Evolutionary conservation across 2,888 invertebrate species (phyloP), one percentile per base, ranked within the genome.

Genomic region (Coelopa pilipes): DNA sequence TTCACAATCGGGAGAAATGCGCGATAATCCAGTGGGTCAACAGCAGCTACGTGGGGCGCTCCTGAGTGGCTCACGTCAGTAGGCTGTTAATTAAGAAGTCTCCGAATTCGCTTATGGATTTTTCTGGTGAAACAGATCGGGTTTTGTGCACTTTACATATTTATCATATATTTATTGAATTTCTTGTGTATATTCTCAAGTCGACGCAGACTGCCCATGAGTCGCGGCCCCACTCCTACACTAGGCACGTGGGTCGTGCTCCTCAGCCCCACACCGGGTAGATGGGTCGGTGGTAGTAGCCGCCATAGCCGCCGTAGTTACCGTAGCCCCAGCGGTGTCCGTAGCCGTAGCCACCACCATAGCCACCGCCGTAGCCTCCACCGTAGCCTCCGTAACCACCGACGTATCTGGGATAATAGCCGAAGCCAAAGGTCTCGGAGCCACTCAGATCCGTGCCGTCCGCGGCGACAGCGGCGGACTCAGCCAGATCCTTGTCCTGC

Each of bases 381-480:
- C 79, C 78, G 7, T 71, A 65, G 13, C 65, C 63, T 1, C 53
- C 21, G 7, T 34, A 34, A 4, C 59, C 46, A n/a, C 65, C 71
- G 71, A 78, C 76, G 21, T 74, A 10, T 0, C 65, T 49, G n/a
- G 81, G 81, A 73, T 80, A 81, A 66, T 78, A 82, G 21, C 82
- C 82, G 73, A 80, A 80, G 9, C 81, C 82, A 65, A 78, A 79
- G 9, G 81, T 81, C 71, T 82, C 82, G 0, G 81, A 78, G 21
- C 79, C 79, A 47, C 76, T 81, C 0, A 82, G 74, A 62, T 82
- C 81, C 66, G 75, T 77, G 53, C 70, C 53, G 67, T 82, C 81
- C 66, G 75, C 78, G 53, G 70, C 53, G 67, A 72, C 78, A 59
- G 65, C 55, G 5, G 66, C 68, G 12, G 72, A 60, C 15, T 59